Evolutionary conservation across 2,797 vertebrate genomes (phyloP).

Genomic region (Sarcoramphus papa): DNA sequence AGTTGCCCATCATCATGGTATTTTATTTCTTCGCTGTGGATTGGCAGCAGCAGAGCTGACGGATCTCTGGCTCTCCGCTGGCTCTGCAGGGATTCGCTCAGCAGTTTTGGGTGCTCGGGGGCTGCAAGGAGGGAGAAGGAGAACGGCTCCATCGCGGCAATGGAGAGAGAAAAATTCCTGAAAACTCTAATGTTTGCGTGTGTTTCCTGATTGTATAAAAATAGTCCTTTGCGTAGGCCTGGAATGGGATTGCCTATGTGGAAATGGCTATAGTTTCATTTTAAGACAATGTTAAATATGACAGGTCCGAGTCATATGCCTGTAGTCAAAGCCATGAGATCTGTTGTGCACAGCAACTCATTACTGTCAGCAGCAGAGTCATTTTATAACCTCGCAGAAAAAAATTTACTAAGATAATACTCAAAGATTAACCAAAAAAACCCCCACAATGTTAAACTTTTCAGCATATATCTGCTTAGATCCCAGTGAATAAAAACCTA

Average conservation of each 20-base stretch:
- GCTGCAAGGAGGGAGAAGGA: neutral
- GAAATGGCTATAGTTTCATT: neutral
- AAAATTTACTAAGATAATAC: neutral
- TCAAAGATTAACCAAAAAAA: neutral
- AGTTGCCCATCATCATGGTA: neutral
- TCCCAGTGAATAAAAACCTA: neutral
- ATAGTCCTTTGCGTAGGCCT: neutral
- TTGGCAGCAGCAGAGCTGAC: neutral
- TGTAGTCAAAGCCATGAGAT: neutral
- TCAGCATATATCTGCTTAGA: neutral
- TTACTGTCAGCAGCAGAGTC: neutral
- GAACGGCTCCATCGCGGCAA: neutral
- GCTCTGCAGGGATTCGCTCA: neutral
- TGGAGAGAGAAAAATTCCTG: too few species aligned
- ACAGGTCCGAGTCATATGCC: neutral
- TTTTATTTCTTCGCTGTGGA: neutral
- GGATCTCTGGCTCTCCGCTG: neutral
- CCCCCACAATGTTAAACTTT: neutral
- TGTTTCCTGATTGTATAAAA: neutral
- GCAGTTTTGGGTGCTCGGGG: neutral
- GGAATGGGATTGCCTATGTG: neutral
- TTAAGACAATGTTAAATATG: neutral
- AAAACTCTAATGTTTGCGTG: accelerated
- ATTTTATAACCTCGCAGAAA: neutral
- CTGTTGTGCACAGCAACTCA: neutral